phyloP scores from a whole-genome alignment of 1,140 invertebrate genomes.

The Argopecten irradians region DNA sequence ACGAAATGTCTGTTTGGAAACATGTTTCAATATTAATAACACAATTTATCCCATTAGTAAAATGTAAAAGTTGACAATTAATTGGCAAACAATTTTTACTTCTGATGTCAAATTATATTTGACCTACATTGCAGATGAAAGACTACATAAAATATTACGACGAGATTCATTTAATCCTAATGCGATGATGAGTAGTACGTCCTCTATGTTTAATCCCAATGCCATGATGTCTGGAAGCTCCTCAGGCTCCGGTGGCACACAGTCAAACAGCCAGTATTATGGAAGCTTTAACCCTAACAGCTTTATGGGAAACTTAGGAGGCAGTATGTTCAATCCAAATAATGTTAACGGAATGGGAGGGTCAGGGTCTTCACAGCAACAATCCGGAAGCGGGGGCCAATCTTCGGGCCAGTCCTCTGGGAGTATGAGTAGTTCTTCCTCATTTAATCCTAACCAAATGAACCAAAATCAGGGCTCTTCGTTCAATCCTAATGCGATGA shows the following conservation, averaged over 20 bases:
- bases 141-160: not conserved
- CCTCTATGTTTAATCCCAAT: conserved; percentile 46
- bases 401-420: not conserved
- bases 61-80: too few species aligned
- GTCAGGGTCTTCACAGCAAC: not conserved
- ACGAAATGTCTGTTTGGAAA: too few species aligned
- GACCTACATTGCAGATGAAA: not conserved
- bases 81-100: too few species aligned
- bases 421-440: not conserved
- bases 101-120: too few species aligned
- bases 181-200: conserved; percentile 31
- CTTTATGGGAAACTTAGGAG: conserved; percentile 41
- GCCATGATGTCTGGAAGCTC: conserved; percentile 42
- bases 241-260: conserved; percentile 27
- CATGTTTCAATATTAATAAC: too few species aligned
- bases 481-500: conserved; percentile 38
- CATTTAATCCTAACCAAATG: conserved; percentile 46
- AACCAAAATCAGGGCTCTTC: conserved; percentile 42
- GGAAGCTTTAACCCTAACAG: conserved; percentile 48
- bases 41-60: too few species aligned
- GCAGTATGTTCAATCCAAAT: conserved; percentile 38
- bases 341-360: not conserved
- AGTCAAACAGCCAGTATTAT: not conserved
- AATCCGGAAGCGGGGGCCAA: not conserved
- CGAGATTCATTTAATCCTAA: conserved; percentile 47